phyloP scores from a whole-genome alignment of 2,113 vertebrate genomes.

The Lophius piscatorius region DNA sequence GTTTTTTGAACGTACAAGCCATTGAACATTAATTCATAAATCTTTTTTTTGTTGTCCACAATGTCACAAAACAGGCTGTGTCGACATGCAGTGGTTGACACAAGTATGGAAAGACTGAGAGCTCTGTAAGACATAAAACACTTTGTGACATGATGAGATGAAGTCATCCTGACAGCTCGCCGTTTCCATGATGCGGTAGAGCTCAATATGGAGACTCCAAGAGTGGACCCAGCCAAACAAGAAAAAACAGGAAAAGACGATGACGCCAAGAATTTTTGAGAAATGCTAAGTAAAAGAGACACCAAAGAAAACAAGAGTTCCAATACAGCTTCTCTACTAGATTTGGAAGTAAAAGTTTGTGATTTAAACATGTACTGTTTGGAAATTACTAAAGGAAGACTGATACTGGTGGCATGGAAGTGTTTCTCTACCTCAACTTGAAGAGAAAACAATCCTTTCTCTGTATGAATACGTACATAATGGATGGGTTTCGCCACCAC shows the following conservation, averaged over 20 bases:
- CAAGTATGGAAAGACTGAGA: conserved; percentile 66
- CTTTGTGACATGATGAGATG: conserved; percentile 70
- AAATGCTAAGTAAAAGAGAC: conserved; percentile 17
- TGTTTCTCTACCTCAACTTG: conserved; percentile 33
- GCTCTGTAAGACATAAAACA: conserved; percentile 67
- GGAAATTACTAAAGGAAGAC: conserved; percentile 21
- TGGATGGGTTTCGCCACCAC: conserved; percentile 49
- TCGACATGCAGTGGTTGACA: conserved; percentile 32
- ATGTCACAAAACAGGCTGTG: conserved; percentile 24
- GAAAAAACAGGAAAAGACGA: conserved; percentile 44
- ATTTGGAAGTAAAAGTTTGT: not conserved
- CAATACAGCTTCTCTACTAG: not conserved
- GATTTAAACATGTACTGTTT: not conserved
- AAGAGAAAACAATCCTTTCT: conserved; percentile 46
- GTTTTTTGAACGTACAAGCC: conserved; percentile 7
- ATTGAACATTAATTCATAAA: not conserved
- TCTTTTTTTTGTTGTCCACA: conserved; percentile 5
- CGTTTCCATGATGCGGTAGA: conserved; percentile 67
- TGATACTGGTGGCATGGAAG: conserved; percentile 13
- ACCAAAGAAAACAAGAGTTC: conserved; percentile 25
- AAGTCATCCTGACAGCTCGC: conserved; percentile 66
- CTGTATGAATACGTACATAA: conserved; percentile 49
- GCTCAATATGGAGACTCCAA: conserved; percentile 42
- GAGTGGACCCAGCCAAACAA: conserved; percentile 44
- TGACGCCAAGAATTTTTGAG: conserved; percentile 8